Evolutionary conservation across 2,797 vertebrate genomes (phyloP), one percentile per base, ranked within the genome.

Genomic region (Tolypeutes matacus): DNA sequence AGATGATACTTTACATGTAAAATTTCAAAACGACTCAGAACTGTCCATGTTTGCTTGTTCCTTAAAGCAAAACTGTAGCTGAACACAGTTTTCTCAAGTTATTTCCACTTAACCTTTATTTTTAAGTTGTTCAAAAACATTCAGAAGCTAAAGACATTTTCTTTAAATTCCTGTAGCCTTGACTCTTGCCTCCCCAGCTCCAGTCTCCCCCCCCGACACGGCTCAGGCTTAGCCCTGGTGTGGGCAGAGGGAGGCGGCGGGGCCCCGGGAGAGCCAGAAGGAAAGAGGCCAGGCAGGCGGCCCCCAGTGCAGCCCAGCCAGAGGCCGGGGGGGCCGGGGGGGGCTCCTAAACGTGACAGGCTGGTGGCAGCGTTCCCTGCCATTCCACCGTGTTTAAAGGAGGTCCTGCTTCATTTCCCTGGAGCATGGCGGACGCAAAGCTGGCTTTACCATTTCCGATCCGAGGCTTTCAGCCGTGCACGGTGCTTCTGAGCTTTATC

Each of bases 61-160:
- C 51, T 29, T n/a, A 67, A 27, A 56, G 36, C 80, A 76, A 39
- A 91, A 36, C 23, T 49, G 23, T 36, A 65, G 17, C 29, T 67
- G 27, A 36, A 83, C 84, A 72, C 25, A 23, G 4, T 62, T 34
- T 65, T 67, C 39, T 36, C 62, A 62, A 53, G 23, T 53, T 17
- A 18, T n/a, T 95, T 78, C 58, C 34, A 93, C 31, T 82, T 60
- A 78, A 70, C 18, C 69, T 73, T 86, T n/a, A 60, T 13, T 53
- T 65, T 78, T 64, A 31, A 84, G 17, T 65, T 60, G 3, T 34
- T 20, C 82, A 36, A 64, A 85, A 75, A 56, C 39, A 56, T 13
- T 31, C 5, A 86, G 20, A 62, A 34, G 58, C 84, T 34, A 13
- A 21, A 69, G 72, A 70, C 31, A 53, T 17, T 89, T 90, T 86